Conservation (phyloP, 2,797 vertebrate species). For the Capromys pilorides region DNA sequence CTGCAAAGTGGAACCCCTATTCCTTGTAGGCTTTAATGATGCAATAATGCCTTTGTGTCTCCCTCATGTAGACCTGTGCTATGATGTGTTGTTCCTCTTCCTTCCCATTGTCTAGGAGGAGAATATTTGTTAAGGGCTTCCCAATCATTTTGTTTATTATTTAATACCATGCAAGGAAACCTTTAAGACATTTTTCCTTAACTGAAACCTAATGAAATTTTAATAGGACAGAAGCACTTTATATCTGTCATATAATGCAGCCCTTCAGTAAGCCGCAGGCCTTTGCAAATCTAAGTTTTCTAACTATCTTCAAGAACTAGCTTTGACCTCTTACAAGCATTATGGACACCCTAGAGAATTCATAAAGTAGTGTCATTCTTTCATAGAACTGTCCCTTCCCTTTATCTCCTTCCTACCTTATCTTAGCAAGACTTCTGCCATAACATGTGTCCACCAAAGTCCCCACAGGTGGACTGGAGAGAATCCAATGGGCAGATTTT, state of each 20-base stretch:
- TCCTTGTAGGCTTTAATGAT: neutral
- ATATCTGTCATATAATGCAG: neutral
- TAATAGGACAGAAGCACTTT: neutral
- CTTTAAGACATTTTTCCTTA: slow-evolving; percentile 26
- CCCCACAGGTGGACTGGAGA: too few species aligned
- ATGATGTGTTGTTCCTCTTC: neutral
- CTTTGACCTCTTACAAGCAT: neutral
- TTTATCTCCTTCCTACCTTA: neutral
- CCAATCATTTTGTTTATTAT: neutral
- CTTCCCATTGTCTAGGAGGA: rapidly evolving
- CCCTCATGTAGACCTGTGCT: neutral
- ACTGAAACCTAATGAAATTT: slow-evolving; percentile 17
- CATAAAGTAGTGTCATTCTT: neutral
- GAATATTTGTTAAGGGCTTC: neutral
- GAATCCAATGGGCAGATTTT: neutral
- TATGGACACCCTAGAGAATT: neutral
- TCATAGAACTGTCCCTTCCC: neutral
- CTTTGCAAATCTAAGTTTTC: neutral
- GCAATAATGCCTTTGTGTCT: neutral
- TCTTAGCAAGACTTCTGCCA: neutral
- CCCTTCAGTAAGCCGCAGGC: neutral
- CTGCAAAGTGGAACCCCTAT: neutral
- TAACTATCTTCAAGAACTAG: neutral
- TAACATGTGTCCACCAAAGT: neutral
- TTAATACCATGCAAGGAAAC: neutral